Base-by-base conservation (phyloP, 2,797 vertebrate species). In the Poecile montanus region DNA sequence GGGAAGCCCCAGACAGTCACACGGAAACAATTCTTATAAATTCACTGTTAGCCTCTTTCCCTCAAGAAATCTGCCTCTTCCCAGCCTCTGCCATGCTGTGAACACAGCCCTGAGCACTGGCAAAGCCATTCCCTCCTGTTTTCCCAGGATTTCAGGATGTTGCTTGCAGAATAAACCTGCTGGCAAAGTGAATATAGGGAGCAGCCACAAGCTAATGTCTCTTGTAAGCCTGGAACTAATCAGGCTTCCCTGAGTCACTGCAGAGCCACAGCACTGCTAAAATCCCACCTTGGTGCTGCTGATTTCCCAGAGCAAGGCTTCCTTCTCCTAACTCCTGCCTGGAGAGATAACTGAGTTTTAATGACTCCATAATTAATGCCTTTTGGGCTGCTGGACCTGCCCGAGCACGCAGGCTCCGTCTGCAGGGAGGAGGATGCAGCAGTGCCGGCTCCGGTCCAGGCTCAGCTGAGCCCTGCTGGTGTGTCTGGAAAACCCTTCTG, bases 1-100 rank as follows among this genome's bases (percentile, higher is more conserved):
- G 0, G 54, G 16, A 60, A 75, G 50, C 6, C 27, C 38, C 5
- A 6, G 57, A 7, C 2, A 5, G 9, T 27, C 40, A 45, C 45
- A 23, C 34, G 51, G 30, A 58, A 79, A 67, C 14, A 36, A 8
- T 51, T 51, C 2, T 1, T 65, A n/a, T 40, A 62, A 9, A 1
- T 2, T 68, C n/a, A 48, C 32, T 57, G 6, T 29, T 44, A 60
- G 13, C 22, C 2, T 23, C 48, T 54, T 56, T 56, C 36, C 57
- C 72, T 57, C 38, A 23, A 27, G 54, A 54, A 62, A 88, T 14
- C 48, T 53, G 27, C 57, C 32, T 34, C 47, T 61, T 78, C n/a
- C 48, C 58, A 67, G 66, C 30, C 57, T 47, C 36, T 81, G 74
- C 26, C 3, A 0, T 6, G 10, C 13, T 57, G 61, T 60, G 68